phyloP scores from a whole-genome alignment of 2,888 invertebrate genomes.

The Phalangium opilio region DNA sequence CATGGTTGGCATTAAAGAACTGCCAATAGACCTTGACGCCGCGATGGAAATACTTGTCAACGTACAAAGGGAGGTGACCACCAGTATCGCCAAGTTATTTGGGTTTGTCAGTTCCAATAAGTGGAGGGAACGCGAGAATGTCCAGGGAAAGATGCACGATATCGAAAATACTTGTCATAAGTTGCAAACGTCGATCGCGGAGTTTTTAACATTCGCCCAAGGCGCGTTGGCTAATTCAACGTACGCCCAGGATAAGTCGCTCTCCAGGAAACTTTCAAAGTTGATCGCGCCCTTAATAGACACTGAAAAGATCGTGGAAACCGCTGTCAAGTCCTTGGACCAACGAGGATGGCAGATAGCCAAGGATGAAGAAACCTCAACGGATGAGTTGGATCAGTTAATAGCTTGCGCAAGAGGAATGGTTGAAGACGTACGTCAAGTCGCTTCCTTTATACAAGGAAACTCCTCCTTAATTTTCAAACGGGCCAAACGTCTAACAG shows the following conservation, averaged over 20 bases:
- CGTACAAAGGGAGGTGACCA: constrained; percentile 61
- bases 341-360: constrained; percentile 62
- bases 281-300: constrained; percentile 62
- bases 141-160: constrained; percentile 63
- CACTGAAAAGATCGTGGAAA: constrained; percentile 61
- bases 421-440: constrained; percentile 73
- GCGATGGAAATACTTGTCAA: constrained; percentile 59
- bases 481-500: constrained; percentile 4
- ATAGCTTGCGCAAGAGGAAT: constrained; percentile 71
- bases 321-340: constrained; percentile 56
- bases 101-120: constrained; percentile 47
- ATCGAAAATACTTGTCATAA: constrained; percentile 63
- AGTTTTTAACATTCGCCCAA: constrained; percentile 74
- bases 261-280: constrained; percentile 56
- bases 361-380: constrained; percentile 31
- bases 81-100: constrained; percentile 58
- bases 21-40: constrained; percentile 56
- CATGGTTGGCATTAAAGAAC: constrained; percentile 24
- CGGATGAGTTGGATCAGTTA: constrained; percentile 70
- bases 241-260: constrained; percentile 47
- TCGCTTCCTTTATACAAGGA: constrained; percentile 67
- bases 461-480: constrained; percentile 32
- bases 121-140: constrained; percentile 63
- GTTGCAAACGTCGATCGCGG: constrained; percentile 62
- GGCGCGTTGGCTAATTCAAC: constrained; percentile 74